Evolutionary conservation across 1,140 invertebrate species (phyloP).

Genomic region (Goniozus legneri): DNA sequence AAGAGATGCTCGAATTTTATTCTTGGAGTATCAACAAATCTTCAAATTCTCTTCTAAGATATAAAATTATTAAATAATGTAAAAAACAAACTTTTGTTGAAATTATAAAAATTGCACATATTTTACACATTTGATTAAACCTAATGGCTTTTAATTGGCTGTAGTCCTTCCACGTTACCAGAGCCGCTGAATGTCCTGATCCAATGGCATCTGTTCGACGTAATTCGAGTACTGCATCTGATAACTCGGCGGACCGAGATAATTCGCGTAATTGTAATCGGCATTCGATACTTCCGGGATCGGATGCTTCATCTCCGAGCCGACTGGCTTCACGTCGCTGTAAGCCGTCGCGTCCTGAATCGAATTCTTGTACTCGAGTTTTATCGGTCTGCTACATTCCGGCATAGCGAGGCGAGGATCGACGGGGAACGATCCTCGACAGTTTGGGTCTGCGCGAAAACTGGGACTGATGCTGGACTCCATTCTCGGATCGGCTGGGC

Average conservation of each 20-base stretch:
- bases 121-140: background rate
- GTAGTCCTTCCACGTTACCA: constrained; percentile 31
- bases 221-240: constrained; percentile 49
- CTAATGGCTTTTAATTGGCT: background rate
- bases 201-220: constrained; percentile 39
- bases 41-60: background rate
- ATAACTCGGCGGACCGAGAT: constrained; percentile 37
- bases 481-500: constrained; percentile 23
- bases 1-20: background rate
- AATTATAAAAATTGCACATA: background rate
- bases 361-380: constrained; percentile 34
- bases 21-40: background rate
- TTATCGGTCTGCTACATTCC: constrained; percentile 18
- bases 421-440: constrained; percentile 8
- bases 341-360: constrained; percentile 27
- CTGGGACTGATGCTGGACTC: constrained; percentile 26
- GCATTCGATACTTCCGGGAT: constrained; percentile 25
- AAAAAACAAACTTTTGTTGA: background rate
- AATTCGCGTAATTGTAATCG: constrained; percentile 42
- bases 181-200: constrained; percentile 46
- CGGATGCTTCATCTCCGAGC: constrained; percentile 25
- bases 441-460: constrained; percentile 28
- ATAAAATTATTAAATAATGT: background rate
- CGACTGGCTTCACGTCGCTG: constrained; percentile 26
- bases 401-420: constrained; percentile 10